Conservation (phyloP, 2,113 vertebrate genomes). For the Microcebus ravelobensis region DNA sequence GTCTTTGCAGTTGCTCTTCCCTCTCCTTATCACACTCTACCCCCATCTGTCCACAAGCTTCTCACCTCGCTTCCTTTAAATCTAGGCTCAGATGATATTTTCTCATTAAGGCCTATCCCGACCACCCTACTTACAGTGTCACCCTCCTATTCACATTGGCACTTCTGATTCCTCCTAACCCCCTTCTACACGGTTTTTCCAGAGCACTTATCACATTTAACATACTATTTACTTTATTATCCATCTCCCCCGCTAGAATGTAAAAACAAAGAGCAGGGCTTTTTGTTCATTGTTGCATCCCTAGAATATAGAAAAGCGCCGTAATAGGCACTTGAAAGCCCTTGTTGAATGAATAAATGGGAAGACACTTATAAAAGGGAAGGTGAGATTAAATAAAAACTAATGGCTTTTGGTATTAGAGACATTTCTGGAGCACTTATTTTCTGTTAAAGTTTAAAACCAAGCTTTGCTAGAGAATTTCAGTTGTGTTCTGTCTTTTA, state of each 20-base stretch:
- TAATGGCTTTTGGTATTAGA: not conserved
- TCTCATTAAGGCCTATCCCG: not conserved
- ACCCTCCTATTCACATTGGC: not conserved
- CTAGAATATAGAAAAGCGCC: not conserved
- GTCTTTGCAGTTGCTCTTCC: not conserved
- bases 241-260: not conserved
- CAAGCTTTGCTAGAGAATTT: not conserved
- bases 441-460: slow-evolving; percentile 35
- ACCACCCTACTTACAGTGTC: not conserved
- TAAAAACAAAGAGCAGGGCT: not conserved
- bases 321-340: not conserved
- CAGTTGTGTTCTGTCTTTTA: not conserved
- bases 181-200: not conserved
- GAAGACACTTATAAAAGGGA: not conserved
- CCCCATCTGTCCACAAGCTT: not conserved
- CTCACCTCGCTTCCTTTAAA: not conserved
- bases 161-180: not conserved
- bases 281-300: not conserved
- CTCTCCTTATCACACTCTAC: not conserved
- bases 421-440: not conserved
- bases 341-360: not conserved
- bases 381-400: not conserved
- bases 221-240: not conserved
- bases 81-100: not conserved
- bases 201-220: not conserved